phyloP scores from a whole-genome alignment of 1,140 invertebrate species.

The Heliconius nattereri region DNA sequence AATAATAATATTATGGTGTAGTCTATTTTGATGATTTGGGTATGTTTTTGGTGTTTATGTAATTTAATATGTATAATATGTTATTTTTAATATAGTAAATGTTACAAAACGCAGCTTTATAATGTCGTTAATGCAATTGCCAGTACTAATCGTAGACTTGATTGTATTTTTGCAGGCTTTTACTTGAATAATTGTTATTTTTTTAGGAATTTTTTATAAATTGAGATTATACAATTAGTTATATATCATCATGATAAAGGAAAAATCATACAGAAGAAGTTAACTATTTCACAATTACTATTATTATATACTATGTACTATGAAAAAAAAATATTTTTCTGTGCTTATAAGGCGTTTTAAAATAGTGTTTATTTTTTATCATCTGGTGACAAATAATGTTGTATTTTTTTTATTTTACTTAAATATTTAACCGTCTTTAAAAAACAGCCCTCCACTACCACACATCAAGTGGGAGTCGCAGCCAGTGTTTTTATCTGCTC shows the following conservation, averaged over 20 bases:
- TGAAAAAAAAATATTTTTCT: no score
- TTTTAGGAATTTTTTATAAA: neutral
- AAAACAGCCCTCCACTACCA: neutral
- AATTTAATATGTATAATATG: neutral
- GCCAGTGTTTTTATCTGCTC: constrained; percentile 53
- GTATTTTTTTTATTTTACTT: neutral
- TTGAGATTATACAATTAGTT: neutral
- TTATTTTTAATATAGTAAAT: neutral
- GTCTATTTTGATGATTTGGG: neutral
- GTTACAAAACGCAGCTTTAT: neutral
- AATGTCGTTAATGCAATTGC: neutral
- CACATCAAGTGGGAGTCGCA: neutral
- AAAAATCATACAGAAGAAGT: no score
- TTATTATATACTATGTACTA: no score
- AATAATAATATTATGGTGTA: neutral
- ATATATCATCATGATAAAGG: neutral
- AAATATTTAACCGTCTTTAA: neutral
- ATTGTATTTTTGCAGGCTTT: neutral
- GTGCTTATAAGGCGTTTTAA: no score
- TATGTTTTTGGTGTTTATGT: neutral
- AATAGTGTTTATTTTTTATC: no score
- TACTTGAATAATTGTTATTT: neutral
- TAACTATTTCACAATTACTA: no score
- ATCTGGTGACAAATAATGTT: neutral
- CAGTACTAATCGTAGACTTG: neutral